A percentile compares a stretch with the other conserved stretches of the same genome.
These are phyloP conservation scores for Dasypus novemcinctus DNA, from an alignment of 2,113 vertebrate genomes.

Conservation along the genomic window DNA sequence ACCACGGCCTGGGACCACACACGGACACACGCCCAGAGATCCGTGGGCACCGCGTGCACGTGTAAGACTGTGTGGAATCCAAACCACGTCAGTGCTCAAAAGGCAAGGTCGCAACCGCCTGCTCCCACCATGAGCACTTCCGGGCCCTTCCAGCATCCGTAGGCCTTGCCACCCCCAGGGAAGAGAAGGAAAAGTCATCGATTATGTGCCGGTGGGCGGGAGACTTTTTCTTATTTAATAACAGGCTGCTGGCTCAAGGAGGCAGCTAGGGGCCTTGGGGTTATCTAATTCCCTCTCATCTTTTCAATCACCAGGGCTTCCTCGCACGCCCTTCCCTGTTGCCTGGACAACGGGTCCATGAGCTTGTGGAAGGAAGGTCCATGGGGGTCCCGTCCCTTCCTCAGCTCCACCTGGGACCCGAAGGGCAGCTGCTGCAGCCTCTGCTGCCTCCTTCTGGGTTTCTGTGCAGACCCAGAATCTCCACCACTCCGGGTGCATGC, in stretches of 20 bases:
- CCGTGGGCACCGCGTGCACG: too few relatives aligned
- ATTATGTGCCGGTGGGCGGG: background rate
- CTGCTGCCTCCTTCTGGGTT: background rate
- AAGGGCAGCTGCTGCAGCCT: background rate
- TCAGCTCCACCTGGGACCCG: background rate
- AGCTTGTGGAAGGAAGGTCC: background rate
- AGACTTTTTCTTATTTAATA: background rate
- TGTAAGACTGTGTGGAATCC: too few relatives aligned
- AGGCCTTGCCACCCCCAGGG: fast-evolving
- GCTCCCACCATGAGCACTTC: background rate
- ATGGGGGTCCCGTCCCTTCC: too few relatives aligned
- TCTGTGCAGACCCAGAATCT: background rate
- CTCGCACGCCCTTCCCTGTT: background rate
- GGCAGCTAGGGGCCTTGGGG: background rate
- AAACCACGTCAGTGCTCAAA: too few relatives aligned
- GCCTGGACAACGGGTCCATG: background rate
- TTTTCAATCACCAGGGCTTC: background rate
- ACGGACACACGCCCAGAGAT: too few relatives aligned
- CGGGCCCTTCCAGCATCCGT: background rate
- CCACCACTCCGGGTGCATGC: background rate
- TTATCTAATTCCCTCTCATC: background rate
- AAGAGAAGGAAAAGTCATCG: background rate
- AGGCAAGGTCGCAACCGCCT: too few relatives aligned
- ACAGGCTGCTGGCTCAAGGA: background rate
- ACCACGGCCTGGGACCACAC: too few relatives aligned